Percentiles rank a stretch among this genome's conserved stretches.
Conservation (phyloP, 2,888 invertebrate species). For the Protophormia terraenovae region DNA sequence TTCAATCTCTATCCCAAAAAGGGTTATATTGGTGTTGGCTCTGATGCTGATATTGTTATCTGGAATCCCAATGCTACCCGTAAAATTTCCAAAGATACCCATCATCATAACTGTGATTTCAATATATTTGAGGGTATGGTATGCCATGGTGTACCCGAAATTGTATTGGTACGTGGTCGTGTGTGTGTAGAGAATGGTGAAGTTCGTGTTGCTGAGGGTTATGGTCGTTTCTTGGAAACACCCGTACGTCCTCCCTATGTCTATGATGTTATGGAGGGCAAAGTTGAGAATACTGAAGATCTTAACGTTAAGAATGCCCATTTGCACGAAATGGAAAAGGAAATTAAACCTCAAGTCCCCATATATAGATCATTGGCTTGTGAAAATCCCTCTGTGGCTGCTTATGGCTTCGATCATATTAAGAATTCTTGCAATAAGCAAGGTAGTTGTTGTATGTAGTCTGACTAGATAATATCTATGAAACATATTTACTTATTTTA, state of each 20-base stretch:
- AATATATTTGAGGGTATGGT: conserved; percentile 99
- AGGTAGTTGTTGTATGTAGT: not conserved
- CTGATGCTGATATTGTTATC: conserved; percentile 98
- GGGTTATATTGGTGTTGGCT: conserved; percentile 94
- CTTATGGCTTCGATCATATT: conserved; percentile 27
- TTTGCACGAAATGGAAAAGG: conserved; percentile 65
- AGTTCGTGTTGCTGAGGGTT: conserved; percentile 93
- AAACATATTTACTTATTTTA: not conserved
- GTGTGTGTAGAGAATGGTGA: conserved; percentile 95
- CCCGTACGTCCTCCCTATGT: conserved; percentile 88
- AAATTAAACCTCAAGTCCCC: conserved; percentile 62
- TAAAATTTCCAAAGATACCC: conserved; percentile 94
- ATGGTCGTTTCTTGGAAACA: conserved; percentile 92
- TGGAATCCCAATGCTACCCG: conserved; percentile 95
- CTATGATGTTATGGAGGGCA: conserved; percentile 83
- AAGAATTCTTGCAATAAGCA: not conserved
- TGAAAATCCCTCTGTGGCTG: conserved; percentile 11
- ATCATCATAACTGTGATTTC: conserved; percentile 96
- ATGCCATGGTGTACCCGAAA: conserved; percentile 95
- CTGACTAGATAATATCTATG: not conserved
- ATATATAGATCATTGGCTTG: conserved; percentile 41
- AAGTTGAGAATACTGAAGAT: conserved; percentile 42
- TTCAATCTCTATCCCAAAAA: conserved; percentile 98
- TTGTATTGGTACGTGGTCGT: conserved; percentile 94
- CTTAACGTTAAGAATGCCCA: conserved; percentile 36